These are phyloP conservation scores for Cotesia congregata DNA, from an alignment of 2,888 invertebrate species.

Conservation along the genomic window DNA sequence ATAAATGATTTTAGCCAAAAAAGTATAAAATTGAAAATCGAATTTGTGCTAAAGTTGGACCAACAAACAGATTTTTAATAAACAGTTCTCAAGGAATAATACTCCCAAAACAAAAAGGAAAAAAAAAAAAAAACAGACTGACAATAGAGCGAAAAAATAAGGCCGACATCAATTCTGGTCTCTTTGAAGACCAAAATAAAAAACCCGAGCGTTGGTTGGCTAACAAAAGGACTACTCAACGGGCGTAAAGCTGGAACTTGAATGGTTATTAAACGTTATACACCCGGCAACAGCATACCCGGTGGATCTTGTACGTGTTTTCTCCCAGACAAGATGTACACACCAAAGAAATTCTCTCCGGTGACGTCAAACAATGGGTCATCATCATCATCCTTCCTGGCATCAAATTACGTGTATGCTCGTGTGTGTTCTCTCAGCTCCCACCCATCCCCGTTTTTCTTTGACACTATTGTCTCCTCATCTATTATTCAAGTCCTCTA, in stretches of 20 bases:
- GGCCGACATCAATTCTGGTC: no score
- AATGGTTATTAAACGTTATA: constrained; percentile 52
- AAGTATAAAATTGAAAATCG: no score
- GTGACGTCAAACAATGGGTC: constrained; percentile 1
- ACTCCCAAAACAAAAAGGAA: no score
- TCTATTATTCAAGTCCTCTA: neutral
- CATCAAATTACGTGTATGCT: neutral
- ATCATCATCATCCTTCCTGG: constrained; percentile 3
- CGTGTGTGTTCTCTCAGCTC: neutral
- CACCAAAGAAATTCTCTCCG: neutral
- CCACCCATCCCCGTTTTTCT: neutral
- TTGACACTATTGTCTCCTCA: neutral
- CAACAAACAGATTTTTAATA: no score
- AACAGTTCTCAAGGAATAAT: no score
- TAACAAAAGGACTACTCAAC: constrained; percentile 47
- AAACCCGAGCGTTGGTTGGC: constrained; percentile 16
- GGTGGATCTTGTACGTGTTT: neutral
- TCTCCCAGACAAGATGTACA: neutral
- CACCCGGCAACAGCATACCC: constrained; percentile 12
- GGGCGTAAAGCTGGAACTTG: constrained; percentile 50
- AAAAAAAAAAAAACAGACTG: no score
- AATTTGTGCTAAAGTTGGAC: no score
- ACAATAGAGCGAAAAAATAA: no score
- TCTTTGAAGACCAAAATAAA: neutral
- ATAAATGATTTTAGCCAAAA: no score